A percentile compares a stretch with the other conserved stretches of the same genome.
Conservation (phyloP, 2,113 vertebrate genomes). For the Neotoma lepida region DNA sequence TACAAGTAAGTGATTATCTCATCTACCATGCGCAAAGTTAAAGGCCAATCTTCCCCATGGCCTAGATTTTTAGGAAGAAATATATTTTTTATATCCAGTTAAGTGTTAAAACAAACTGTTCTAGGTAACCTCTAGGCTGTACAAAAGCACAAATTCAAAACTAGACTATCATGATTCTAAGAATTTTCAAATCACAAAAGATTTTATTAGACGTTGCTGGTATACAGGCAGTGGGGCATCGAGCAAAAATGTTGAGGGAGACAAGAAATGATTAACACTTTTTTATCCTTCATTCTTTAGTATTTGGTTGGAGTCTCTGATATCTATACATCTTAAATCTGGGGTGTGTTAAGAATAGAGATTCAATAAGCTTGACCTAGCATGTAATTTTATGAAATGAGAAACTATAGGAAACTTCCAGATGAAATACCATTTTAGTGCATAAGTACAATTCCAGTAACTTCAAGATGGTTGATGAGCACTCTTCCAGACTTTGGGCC, state of each 20-base stretch:
- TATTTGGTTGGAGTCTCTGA: background rate
- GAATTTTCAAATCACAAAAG: background rate
- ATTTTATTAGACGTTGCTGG: background rate
- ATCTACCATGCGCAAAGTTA: background rate
- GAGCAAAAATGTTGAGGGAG: background rate
- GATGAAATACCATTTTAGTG: background rate
- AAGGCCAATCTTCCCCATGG: background rate
- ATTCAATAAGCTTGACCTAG: background rate
- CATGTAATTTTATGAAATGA: conserved; percentile 37
- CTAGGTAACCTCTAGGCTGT: background rate
- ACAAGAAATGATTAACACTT: background rate
- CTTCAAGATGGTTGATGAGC: background rate
- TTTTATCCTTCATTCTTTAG: background rate
- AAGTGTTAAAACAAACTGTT: background rate
- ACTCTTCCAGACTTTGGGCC: background rate
- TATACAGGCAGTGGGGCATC: background rate
- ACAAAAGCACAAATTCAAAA: conserved; percentile 6
- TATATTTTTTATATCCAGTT: background rate
- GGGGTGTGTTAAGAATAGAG: background rate
- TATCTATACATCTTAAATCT: background rate
- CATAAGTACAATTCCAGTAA: background rate
- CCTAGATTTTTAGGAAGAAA: conserved; percentile 28
- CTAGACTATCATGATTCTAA: background rate
- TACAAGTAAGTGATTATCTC: conserved; percentile 2
- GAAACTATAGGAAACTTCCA: background rate